Evolutionary conservation across 2,113 vertebrate species (phyloP), one percentile per base, ranked within the genome.

Genomic region (Gymnocephalus cernua): DNA sequence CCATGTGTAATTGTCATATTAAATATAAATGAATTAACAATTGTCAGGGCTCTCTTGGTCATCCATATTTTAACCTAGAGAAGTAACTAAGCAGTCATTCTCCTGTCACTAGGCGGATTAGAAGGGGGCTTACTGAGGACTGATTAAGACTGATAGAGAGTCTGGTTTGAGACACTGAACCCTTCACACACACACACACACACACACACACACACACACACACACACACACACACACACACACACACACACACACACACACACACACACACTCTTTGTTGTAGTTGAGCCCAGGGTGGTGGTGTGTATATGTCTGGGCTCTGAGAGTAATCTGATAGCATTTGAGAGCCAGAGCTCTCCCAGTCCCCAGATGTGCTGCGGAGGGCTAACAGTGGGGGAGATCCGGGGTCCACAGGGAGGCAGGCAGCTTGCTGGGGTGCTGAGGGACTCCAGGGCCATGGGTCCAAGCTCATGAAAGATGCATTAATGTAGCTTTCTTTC

Each of bases 401-500:
- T 53, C 54, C 3, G 0, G 44, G 9, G 12, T 61, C 74, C 74
- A 21, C 47, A 15, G 79, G 63, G 25, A 73, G 58, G 15, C 18
- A 50, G 63, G 48, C 44, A 51, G 61, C 47, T n/a, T 58, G 54
- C 70, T 6, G 27, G 53, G 27, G 82, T 78, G 74, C 59, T 44
- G 15, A 44, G 59, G 72, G 74, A 81, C 65, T 74, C n/a, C 1
- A 7, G 48, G 80, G 76, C 62, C 61, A 5, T 32, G 66, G 67
- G 83, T 79, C 71, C 79, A 86, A 78, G 76, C 86, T 93, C 91
- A 92, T 92, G 80, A 93, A 91, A 90, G 41, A 90, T 91, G 74
- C 85, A 92, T 87, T 82, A 75, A 78, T 84, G 85, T 80, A 77
- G 86, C 74, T 64, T 83, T 74, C 66, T 68, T 74, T 80, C 57